These are phyloP conservation scores for Leistus spinibarbis DNA, from an alignment of 2,888 invertebrate genomes.

Conservation along the genomic window DNA sequence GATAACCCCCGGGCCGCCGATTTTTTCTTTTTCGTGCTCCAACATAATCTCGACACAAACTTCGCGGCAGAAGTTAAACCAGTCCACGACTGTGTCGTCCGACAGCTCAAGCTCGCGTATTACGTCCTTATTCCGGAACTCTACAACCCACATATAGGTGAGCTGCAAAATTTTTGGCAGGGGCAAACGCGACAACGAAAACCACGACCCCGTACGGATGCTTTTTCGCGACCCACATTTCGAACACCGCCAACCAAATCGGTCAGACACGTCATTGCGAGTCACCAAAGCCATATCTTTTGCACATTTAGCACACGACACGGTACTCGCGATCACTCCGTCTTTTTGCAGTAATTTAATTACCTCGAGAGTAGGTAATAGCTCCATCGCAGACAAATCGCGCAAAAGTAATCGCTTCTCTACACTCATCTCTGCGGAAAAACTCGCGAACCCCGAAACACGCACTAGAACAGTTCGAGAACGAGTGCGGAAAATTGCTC, in stretches of 20 bases:
- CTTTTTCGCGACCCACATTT: slow-evolving; percentile 1
- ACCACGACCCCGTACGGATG: slow-evolving; percentile 23
- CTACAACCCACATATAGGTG: slow-evolving; percentile 7
- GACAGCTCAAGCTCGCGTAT: neutral
- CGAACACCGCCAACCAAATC: slow-evolving; percentile 21
- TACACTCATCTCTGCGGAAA: neutral
- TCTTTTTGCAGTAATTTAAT: neutral
- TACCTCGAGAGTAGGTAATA: slow-evolving; percentile 3
- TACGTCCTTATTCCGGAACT: neutral
- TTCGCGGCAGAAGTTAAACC: too few species aligned
- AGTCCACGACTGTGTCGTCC: slow-evolving; percentile 3
- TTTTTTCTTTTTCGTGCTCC: too few species aligned
- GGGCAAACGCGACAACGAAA: slow-evolving; percentile 1
- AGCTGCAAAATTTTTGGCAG: slow-evolving; percentile 5
- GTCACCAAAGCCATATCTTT: neutral
- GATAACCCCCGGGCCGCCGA: slow-evolving; percentile 3
- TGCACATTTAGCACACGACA: neutral
- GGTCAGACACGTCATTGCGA: neutral
- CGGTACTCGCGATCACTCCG: neutral
- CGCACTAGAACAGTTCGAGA: neutral
- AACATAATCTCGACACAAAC: slow-evolving; percentile 11
- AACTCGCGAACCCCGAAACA: neutral
- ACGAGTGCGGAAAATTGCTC: too few species aligned
- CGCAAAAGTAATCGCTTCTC: neutral
- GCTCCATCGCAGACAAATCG: neutral